A percentile compares a stretch with the other conserved stretches of the same genome.
Evolutionary conservation across 1,140 invertebrate species (phyloP).

Genomic region (Eciton burchellii): DNA sequence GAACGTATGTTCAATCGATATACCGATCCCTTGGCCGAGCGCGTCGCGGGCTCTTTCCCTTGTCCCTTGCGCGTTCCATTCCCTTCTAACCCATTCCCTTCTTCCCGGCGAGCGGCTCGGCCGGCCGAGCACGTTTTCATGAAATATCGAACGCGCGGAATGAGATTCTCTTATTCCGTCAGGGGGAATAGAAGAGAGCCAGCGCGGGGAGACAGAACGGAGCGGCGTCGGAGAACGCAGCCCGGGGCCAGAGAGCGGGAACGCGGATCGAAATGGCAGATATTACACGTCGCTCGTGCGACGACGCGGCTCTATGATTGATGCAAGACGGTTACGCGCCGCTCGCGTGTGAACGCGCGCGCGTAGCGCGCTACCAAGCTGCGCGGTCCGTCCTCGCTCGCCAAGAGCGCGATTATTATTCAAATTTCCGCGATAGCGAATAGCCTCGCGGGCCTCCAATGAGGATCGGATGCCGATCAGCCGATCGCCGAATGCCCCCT

Average conservation of each 20-base stretch:
- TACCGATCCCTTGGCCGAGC: slow-evolving; percentile 69
- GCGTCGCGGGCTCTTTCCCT: slow-evolving; percentile 63
- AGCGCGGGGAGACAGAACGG: slow-evolving; percentile 8
- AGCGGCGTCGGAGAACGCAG: not conserved
- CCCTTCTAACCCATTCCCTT: slow-evolving; percentile 62
- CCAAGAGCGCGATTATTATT: slow-evolving; percentile 54
- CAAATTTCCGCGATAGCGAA: slow-evolving; percentile 52
- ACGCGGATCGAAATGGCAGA: slow-evolving; percentile 57
- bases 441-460: slow-evolving; percentile 38
- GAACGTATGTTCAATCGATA: slow-evolving; percentile 83
- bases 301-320: slow-evolving; percentile 62
- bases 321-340: slow-evolving; percentile 47
- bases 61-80: slow-evolving; percentile 61
- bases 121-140: slow-evolving; percentile 75
- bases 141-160: slow-evolving; percentile 81
- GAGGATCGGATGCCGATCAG: slow-evolving; percentile 40
- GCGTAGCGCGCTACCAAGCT: too few species aligned
- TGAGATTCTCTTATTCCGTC: slow-evolving; percentile 78
- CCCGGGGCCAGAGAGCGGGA: slow-evolving; percentile 40
- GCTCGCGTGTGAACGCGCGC: not conserved
- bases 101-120: slow-evolving; percentile 42
- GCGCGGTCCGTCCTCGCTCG: too few species aligned
- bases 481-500: slow-evolving; percentile 42
- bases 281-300: slow-evolving; percentile 58
- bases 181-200: slow-evolving; percentile 43